Base-by-base conservation (phyloP, 2,797 vertebrate genomes). In the Glyptemys insculpta region DNA sequence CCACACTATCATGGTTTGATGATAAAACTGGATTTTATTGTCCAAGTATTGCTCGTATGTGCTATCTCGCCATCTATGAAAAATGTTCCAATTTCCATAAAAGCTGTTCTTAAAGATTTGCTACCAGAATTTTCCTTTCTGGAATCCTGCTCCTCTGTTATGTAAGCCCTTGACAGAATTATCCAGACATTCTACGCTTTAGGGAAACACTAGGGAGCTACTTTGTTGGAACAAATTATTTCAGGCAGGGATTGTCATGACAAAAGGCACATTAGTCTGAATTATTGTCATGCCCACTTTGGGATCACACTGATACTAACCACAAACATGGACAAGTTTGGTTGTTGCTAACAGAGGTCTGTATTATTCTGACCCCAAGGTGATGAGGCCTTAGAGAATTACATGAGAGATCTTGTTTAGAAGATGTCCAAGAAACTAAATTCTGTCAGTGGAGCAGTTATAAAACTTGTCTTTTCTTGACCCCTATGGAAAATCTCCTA, bases 11-110 rank as follows among this genome's bases (percentile, higher is more conserved):
- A 1, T 74, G 50, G 4, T 65, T 0, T 29, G 23, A 93, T 53
- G 44, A 29, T 85, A 93, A 93, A 91, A 86, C 85, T 78, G 88
- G 68, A 94, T 85, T 92, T 6, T 25, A 19, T 85, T 86, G 25
- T 56, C 37, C 79, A 84, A 10, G 37, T 53, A 65, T 14, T 82
- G 57, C 4, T 90, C 47, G 81, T 84, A 29, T 2, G 34, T 21
- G 16, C 16, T 65, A 65, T 19, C 62, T 65, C 2, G 2, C 37
- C 41, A 91, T 2, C 2, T 65, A 78, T 1, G 6, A 74, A 15
- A 3, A 80, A 54, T 8, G 21, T 53, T 86, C 59, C 52, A 93
- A 92, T 31, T 23, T 27, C 85, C 85, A 93, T 2, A 27, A 86
- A 94, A 91, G 21, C 57, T 0, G 68, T 54, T 87, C n/a, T 83